These are phyloP conservation scores for Brienomyrus longianalis DNA, from an alignment of 2,113 vertebrate species.

Conservation along the genomic window DNA sequence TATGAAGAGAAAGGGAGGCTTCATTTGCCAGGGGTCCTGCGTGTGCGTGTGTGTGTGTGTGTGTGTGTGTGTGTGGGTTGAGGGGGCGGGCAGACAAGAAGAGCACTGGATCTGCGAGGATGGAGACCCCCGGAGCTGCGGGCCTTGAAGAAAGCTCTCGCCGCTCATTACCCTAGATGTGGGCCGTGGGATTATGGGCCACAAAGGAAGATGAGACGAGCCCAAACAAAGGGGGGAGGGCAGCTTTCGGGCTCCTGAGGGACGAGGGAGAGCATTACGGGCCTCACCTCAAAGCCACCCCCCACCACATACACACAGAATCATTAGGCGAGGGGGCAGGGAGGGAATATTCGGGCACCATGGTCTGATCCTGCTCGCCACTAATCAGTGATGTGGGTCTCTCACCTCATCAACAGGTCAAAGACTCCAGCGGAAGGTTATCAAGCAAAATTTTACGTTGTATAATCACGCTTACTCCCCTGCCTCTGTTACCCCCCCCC, in stretches of 20 bases:
- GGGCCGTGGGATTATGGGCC: neutral
- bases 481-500: no score
- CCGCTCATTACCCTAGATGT: slow-evolving; percentile 2
- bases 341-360: neutral
- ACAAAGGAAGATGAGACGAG: neutral
- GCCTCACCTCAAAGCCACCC: neutral
- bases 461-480: neutral
- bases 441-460: neutral
- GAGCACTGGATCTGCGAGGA: neutral
- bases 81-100: neutral
- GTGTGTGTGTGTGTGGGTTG: neutral
- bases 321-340: neutral
- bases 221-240: neutral
- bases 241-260: neutral
- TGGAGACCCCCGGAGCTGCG: neutral
- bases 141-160: neutral
- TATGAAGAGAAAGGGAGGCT: neutral
- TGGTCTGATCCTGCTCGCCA: neutral
- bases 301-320: neutral
- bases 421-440: neutral
- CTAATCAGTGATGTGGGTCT: neutral
- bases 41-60: neutral
- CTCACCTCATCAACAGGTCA: neutral
- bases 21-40: neutral
- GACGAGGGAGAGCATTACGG: neutral